These are phyloP conservation scores for Lasioglossum calceatum DNA, from an alignment of 2,888 invertebrate genomes.

Conservation along the genomic window DNA sequence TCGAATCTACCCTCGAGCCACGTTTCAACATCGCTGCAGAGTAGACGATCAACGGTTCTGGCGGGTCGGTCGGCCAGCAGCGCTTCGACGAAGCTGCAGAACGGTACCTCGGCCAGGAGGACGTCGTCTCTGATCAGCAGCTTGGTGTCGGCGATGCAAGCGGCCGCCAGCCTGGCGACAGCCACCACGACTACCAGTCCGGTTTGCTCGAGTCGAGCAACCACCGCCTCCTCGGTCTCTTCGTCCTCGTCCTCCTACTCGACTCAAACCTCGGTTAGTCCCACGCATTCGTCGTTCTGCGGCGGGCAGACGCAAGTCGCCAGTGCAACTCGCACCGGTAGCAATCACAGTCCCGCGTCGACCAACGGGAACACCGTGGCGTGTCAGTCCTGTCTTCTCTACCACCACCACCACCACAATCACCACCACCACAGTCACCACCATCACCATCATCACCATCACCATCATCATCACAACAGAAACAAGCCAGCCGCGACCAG, in stretches of 20 bases:
- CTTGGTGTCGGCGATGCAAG: conserved; percentile 74
- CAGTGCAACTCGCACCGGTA: conserved; percentile 15
- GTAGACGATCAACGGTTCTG: conserved; percentile 67
- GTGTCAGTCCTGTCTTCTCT: conserved; percentile 71
- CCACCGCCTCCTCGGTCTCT: conserved; percentile 56
- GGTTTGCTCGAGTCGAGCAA: conserved; percentile 64
- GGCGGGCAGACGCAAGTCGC: conserved; percentile 52
- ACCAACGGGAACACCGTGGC: conserved; percentile 54
- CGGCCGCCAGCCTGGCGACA: conserved; percentile 71
- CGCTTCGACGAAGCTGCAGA: conserved; percentile 63
- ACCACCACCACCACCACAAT: conserved; percentile 74
- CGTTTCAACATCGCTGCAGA: conserved; percentile 63
- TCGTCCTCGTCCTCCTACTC: conserved; percentile 44
- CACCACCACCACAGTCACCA: conserved; percentile 74
- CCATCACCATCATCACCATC: conserved; percentile 73
- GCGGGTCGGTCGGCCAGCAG: conserved; percentile 63
- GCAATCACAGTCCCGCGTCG: conserved; percentile 54
- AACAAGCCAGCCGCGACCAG: conserved; percentile 62
- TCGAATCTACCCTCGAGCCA: conserved; percentile 58
- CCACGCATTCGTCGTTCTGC: conserved; percentile 59
- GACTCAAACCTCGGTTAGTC: conserved; percentile 35
- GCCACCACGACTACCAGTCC: conserved; percentile 72
- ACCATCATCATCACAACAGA: conserved; percentile 77
- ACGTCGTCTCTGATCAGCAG: conserved; percentile 76
- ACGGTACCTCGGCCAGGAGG: conserved; percentile 46